Conservation (phyloP, 2,888 invertebrate genomes). For the Metacarcinus magister region DNA sequence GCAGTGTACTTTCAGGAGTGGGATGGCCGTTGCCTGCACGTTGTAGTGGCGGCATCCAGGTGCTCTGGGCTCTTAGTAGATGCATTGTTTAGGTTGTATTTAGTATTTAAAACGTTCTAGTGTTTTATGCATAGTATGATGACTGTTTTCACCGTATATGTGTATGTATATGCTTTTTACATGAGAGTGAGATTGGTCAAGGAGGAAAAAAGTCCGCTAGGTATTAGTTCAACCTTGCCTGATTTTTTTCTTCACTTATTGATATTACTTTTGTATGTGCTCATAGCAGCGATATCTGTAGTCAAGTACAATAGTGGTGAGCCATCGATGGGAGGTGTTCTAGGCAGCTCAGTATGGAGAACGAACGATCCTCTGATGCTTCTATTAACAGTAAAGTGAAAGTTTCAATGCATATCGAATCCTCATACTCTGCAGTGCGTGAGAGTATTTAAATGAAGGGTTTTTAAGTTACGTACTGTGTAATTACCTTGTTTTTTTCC, state of each 20-base stretch:
- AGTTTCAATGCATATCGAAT: neutral
- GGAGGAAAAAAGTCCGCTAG: neutral
- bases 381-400: neutral
- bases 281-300: no score
- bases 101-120: no score
- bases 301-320: no score
- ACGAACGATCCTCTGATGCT: neutral
- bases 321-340: no score
- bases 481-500: slow-evolving; percentile 20
- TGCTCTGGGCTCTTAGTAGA: no score
- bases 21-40: neutral
- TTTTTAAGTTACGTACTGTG: neutral
- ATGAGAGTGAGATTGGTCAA: neutral
- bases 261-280: neutral
- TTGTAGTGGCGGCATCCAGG: neutral
- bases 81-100: no score
- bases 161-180: neutral
- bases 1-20: neutral
- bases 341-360: neutral
- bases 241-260: neutral
- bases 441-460: slow-evolving; percentile 4
- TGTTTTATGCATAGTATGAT: no score
- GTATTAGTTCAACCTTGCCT: neutral
- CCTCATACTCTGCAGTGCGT: neutral
- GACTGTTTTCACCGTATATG: neutral